Evolutionary conservation across 2,797 vertebrate genomes (phyloP).

Genomic region (Hyperoplus lanceolatus): DNA sequence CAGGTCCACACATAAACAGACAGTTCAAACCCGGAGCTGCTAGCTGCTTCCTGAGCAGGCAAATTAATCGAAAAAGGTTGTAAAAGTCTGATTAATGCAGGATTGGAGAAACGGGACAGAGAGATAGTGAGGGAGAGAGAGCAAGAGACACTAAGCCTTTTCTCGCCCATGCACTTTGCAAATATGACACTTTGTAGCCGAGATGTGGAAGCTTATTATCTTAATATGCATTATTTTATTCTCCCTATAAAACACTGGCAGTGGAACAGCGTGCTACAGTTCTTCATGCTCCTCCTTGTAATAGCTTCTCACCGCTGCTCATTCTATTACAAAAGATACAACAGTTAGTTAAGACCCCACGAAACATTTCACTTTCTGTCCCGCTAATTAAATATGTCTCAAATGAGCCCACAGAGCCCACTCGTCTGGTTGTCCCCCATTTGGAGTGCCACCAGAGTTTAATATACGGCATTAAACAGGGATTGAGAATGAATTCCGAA

Average conservation of each 20-base stretch:
- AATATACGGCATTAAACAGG: constrained; percentile 87
- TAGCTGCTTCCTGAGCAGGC: constrained; percentile 39
- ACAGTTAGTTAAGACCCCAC: constrained; percentile 83
- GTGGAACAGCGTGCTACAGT: constrained; percentile 51
- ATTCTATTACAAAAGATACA: constrained; percentile 84
- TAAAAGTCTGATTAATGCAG: constrained; percentile 52
- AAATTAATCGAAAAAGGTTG: constrained; percentile 35
- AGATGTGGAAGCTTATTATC: constrained; percentile 79
- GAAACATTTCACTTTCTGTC: constrained; percentile 85
- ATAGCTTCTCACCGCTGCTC: constrained; percentile 77
- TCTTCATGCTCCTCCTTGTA: constrained; percentile 72
- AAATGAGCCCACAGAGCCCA: constrained; percentile 85
- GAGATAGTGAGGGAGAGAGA: constrained; percentile 30
- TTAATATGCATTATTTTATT: constrained; percentile 80
- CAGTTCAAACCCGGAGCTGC: constrained; percentile 20
- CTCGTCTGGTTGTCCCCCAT: constrained; percentile 74
- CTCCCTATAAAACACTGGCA: constrained; percentile 78
- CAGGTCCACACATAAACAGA: constrained; percentile 37
- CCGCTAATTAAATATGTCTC: constrained; percentile 87
- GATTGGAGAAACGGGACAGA: constrained; percentile 40
- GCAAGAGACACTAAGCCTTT: constrained; percentile 24
- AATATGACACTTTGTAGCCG: constrained; percentile 71
- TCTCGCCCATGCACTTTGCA: constrained; percentile 73
- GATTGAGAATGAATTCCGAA: constrained; percentile 83
- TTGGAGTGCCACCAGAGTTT: constrained; percentile 82